Evolutionary conservation across 2,113 vertebrate genomes (phyloP).

Genomic region (Notechis scutatus): DNA sequence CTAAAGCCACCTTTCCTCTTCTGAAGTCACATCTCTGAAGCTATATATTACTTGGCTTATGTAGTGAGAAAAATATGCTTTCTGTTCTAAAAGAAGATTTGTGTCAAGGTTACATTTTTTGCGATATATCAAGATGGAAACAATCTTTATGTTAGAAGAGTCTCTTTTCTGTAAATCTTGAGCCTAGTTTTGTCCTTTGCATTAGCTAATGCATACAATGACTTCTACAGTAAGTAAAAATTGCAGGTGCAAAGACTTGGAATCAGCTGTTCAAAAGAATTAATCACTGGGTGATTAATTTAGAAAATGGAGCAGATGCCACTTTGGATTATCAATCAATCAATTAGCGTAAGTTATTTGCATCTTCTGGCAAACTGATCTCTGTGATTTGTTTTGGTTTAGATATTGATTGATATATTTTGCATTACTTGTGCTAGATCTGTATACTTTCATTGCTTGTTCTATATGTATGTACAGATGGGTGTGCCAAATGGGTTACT

Average conservation of each 20-base stretch:
- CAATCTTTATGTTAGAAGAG: rapidly evolving
- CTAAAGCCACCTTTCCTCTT: neutral
- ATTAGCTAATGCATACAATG: conserved; percentile 32
- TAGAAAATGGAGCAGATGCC: conserved; percentile 18
- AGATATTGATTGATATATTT: neutral
- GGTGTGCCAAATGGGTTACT: neutral
- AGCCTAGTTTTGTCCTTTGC: conserved; percentile 25
- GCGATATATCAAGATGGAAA: neutral
- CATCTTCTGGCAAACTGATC: neutral
- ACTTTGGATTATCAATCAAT: neutral
- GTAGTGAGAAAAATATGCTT: neutral
- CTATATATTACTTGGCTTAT: neutral
- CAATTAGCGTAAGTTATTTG: neutral
- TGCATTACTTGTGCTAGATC: neutral
- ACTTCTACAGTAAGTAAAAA: conserved; percentile 29
- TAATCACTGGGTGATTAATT: conserved; percentile 30
- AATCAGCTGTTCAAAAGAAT: conserved; percentile 18
- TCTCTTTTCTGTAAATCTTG: neutral
- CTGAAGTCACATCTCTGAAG: neutral
- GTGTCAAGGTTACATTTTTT: rapidly evolving
- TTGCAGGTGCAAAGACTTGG: conserved; percentile 36
- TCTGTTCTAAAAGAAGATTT: neutral
- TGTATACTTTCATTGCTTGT: neutral
- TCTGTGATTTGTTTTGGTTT: neutral
- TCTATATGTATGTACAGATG: neutral